phyloP scores from a whole-genome alignment of 2,113 vertebrate genomes.

The Phrynocephalus versicolor region DNA sequence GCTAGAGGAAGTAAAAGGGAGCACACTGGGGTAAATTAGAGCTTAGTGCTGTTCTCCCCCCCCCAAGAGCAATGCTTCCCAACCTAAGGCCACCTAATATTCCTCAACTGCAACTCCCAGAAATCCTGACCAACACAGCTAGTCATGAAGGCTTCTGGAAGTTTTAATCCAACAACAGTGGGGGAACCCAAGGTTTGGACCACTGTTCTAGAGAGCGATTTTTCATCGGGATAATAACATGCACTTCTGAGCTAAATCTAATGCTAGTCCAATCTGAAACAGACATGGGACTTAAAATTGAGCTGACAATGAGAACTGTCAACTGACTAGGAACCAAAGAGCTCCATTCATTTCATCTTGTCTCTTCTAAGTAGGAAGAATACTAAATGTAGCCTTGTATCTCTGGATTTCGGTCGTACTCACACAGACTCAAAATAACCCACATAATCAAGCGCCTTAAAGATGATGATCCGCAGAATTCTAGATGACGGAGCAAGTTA shows the following conservation, averaged over 20 bases:
- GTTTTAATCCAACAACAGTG: neutral
- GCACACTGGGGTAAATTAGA: neutral
- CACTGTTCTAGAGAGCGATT: neutral
- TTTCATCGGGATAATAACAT: neutral
- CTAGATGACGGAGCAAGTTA: neutral
- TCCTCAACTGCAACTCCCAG: neutral
- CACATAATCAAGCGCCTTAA: neutral
- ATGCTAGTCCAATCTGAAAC: neutral
- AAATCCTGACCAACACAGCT: neutral
- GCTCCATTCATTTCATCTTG: too few relatives aligned
- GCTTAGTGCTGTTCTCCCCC: neutral
- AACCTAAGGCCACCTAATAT: neutral
- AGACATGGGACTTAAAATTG: too few relatives aligned
- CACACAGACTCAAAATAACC: neutral
- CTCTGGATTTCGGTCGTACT: neutral
- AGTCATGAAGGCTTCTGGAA: neutral
- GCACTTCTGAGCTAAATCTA: neutral
- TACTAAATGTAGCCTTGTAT: too few relatives aligned
- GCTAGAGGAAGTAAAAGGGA: neutral
- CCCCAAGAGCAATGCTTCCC: too few relatives aligned
- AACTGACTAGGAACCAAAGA: too few relatives aligned
- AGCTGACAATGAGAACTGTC: too few relatives aligned
- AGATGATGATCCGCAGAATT: neutral
- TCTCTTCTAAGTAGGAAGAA: too few relatives aligned
- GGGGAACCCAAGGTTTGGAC: neutral